Evolutionary conservation across 2,113 vertebrate species (phyloP).

Genomic region (Polypterus senegalus): DNA sequence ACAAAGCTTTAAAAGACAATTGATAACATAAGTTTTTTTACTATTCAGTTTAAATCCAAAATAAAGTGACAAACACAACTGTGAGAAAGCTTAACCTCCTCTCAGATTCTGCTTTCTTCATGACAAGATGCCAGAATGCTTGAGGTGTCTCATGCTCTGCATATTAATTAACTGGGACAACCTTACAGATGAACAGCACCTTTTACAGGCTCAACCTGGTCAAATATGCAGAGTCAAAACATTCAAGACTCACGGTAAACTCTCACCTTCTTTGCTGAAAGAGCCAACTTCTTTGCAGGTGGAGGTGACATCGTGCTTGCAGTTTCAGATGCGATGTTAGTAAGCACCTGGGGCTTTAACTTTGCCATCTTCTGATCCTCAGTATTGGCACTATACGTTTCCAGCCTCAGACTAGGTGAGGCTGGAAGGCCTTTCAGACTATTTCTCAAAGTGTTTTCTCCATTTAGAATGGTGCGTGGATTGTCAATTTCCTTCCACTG

Average conservation of each 20-base stretch:
- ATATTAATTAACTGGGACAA: not conserved
- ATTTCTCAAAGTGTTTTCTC: constrained; percentile 31
- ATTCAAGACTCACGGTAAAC: not conserved
- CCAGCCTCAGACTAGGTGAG: constrained; percentile 37
- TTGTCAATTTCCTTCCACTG: constrained; percentile 14
- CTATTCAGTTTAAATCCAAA: too few relatives aligned
- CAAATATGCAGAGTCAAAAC: not conserved
- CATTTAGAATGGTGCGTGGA: constrained; percentile 40
- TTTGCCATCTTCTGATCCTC: constrained; percentile 41
- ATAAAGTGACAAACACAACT: too few relatives aligned
- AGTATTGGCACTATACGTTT: not conserved
- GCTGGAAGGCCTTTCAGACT: constrained; percentile 20
- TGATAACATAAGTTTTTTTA: too few relatives aligned
- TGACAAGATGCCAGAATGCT: too few relatives aligned
- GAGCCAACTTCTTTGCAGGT: constrained; percentile 68
- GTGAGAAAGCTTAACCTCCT: too few relatives aligned
- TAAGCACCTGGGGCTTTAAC: constrained; percentile 38
- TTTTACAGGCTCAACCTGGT: not conserved
- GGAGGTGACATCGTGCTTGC: constrained; percentile 61
- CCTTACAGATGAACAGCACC: not conserved
- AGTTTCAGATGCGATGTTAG: constrained; percentile 32
- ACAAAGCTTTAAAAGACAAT: too few relatives aligned
- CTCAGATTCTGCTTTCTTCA: too few relatives aligned
- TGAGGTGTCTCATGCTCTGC: too few relatives aligned
- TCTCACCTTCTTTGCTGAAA: constrained; percentile 80